phyloP scores from a whole-genome alignment of 2,797 vertebrate genomes.

The Sebastes dallii region DNA sequence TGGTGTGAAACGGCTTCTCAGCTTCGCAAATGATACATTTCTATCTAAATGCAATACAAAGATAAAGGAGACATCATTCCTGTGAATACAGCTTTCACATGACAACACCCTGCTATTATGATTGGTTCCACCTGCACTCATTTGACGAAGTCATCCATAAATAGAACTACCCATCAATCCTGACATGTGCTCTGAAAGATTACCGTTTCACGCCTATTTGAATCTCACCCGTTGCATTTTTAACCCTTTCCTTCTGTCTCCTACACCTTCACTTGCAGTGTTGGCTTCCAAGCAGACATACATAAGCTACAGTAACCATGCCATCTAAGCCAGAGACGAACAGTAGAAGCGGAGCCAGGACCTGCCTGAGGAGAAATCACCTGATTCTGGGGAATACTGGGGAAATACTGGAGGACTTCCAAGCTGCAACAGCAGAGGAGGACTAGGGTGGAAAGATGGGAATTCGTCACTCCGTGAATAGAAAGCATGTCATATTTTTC shows the following conservation, averaged over 20 bases:
- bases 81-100: slow-evolving; percentile 24
- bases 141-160: slow-evolving; percentile 42
- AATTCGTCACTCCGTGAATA: slow-evolving; percentile 53
- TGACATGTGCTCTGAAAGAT: slow-evolving; percentile 17
- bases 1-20: no score
- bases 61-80: not conserved
- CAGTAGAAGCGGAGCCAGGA: slow-evolving; percentile 28
- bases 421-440: slow-evolving; percentile 39
- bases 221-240: slow-evolving; percentile 15
- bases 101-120: slow-evolving; percentile 28
- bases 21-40: not conserved
- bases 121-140: slow-evolving; percentile 35
- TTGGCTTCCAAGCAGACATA: slow-evolving; percentile 96
- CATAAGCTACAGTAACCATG: slow-evolving; percentile 97
- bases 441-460: slow-evolving; percentile 61
- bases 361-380: slow-evolving; percentile 55
- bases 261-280: slow-evolving; percentile 71
- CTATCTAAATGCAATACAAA: not conserved
- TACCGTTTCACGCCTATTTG: slow-evolving; percentile 12
- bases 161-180: slow-evolving; percentile 44
- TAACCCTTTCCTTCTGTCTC: slow-evolving; percentile 41
- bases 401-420: slow-evolving; percentile 46
- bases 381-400: slow-evolving; percentile 44
- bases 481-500: slow-evolving; percentile 68
- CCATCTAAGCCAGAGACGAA: slow-evolving; percentile 83